A percentile compares a stretch with the other conserved stretches of the same genome.
phyloP scores from a whole-genome alignment of 2,113 vertebrate genomes.

The Lathamus discolor region DNA sequence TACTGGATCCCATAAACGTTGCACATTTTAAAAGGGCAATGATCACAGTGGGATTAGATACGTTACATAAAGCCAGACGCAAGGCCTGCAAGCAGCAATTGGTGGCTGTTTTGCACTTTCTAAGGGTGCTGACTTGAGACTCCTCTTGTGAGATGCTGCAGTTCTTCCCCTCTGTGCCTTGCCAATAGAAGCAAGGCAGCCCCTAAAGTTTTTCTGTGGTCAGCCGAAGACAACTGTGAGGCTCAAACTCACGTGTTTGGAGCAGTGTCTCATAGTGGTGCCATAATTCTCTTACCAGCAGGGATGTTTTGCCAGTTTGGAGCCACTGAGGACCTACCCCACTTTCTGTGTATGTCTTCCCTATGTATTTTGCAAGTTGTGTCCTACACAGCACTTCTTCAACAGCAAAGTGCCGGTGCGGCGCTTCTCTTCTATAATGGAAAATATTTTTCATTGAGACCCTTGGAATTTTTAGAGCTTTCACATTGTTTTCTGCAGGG shows the following conservation, averaged over 20 bases:
- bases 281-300: neutral
- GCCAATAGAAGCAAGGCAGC: neutral
- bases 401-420: neutral
- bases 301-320: neutral
- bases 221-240: neutral
- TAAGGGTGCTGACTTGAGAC: neutral
- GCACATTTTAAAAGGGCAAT: constrained; percentile 33
- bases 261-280: rapidly evolving
- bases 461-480: neutral
- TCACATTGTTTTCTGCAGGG: rapidly evolving
- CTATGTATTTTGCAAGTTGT: neutral
- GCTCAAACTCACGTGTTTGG: neutral
- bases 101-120: neutral
- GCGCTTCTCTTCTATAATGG: neutral
- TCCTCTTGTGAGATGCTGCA: neutral
- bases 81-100: neutral
- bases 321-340: constrained; percentile 49
- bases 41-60: neutral
- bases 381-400: constrained; percentile 9
- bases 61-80: neutral
- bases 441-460: constrained; percentile 28
- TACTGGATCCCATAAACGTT: constrained; percentile 47
- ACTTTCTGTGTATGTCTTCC: neutral
- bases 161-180: neutral
- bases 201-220: neutral